Evolutionary conservation across 2,888 invertebrate species (phyloP).

Genomic region (Cyclophora punctaria): DNA sequence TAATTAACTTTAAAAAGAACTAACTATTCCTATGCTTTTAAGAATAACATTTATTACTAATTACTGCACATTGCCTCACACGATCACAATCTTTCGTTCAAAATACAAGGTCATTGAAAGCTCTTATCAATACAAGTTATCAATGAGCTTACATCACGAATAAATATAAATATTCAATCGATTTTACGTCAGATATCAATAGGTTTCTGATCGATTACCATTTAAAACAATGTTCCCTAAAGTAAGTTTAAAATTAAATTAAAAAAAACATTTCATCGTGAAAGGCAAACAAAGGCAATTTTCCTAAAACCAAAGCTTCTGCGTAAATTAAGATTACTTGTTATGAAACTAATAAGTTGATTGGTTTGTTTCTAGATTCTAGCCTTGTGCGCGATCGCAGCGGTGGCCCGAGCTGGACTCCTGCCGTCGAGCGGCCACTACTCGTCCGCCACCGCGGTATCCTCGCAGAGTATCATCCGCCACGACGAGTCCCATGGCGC

Average conservation of each 20-base stretch:
- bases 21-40: no score
- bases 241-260: conserved; percentile 29
- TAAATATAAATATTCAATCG: conserved; percentile 7
- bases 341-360: no score
- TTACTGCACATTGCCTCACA: no score
- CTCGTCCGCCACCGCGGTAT: conserved; percentile 42
- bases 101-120: no score
- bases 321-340: no score
- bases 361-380: conserved; percentile 8
- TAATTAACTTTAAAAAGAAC: no score
- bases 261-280: not conserved
- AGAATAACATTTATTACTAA: no score
- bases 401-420: conserved; percentile 35
- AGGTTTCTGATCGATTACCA: conserved; percentile 25
- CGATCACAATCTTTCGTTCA: no score
- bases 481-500: conserved; percentile 43
- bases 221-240: conserved; percentile 44
- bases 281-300: no score
- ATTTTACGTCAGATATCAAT: conserved; percentile 20
- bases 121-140: no score
- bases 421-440: conserved; percentile 41
- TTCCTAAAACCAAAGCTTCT: no score
- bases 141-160: no score
- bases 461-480: conserved; percentile 51
- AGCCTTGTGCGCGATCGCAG: conserved; percentile 21